Evolutionary conservation across 1,140 invertebrate genomes (phyloP), one percentile per base, ranked within the genome.

Genomic region (Coelopa frigida): DNA sequence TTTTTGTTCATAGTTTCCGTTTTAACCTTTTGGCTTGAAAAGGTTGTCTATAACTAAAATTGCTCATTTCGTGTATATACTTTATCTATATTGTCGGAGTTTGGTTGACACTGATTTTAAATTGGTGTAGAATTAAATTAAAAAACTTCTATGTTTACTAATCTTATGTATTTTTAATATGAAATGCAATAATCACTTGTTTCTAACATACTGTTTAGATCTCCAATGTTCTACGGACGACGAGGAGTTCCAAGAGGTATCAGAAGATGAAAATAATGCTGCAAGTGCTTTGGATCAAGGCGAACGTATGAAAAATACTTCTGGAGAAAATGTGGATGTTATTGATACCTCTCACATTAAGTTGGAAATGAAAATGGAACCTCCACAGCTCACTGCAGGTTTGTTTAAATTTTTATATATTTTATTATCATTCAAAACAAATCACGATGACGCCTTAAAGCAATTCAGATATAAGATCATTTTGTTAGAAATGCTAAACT

Each of bases 161-260:
- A 29, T 29, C 14, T 29, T 29, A 10, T 29, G 8, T 29, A 10
- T 29, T 29, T 29, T 29, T 29, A 29, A 29, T 29, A 29, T 29
- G 14, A 29, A 29, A 29, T 10, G n/a, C n/a, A n/a, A n/a, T n/a
- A n/a, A n/a, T n/a, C n/a, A n/a, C n/a, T n/a, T n/a, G n/a, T n/a
- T n/a, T n/a, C n/a, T n/a, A n/a, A n/a, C n/a, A n/a, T n/a, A n/a
- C 11, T 27, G 29, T 44, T 4, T 32, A 81, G 83, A 85, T 72
- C 65, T 84, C 35, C 80, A 84, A 69, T 84, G 82, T 58, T 84
- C 83, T 2, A 83, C 81, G 35, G 83, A 85, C 55, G 80, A 81
- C 46, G 81, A 84, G 45, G 81, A 84, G 59, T 75, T 81, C 45
- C 79, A 82, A 55, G 79, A 83, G 55, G 78, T 82, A 2, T 73